Conservation (phyloP, 2,797 vertebrate genomes). For the Enteromius thamalakanensis region DNA sequence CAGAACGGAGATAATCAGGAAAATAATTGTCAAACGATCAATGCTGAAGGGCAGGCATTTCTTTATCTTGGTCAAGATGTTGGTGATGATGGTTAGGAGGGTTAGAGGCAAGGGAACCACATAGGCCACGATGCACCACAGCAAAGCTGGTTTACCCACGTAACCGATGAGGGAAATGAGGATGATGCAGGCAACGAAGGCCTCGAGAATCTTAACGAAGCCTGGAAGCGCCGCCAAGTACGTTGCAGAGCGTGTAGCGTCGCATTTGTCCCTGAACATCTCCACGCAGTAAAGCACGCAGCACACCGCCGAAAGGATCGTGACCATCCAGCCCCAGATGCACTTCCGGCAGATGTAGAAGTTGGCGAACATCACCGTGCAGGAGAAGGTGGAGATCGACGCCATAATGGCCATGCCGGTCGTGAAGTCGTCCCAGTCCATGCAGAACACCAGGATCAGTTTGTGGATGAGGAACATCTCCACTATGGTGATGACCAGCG, state of each 20-base stretch:
- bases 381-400: conserved; percentile 77
- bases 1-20: conserved; percentile 76
- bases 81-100: conserved; percentile 77
- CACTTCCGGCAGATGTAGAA: conserved; percentile 69
- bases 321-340: conserved; percentile 71
- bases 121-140: conserved; percentile 79
- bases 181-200: conserved; percentile 83
- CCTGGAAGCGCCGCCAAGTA: conserved; percentile 82
- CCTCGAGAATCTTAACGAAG: conserved; percentile 83
- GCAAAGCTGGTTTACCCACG: conserved; percentile 55
- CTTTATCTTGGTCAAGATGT: conserved; percentile 78
- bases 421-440: conserved; percentile 79
- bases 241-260: conserved; percentile 69
- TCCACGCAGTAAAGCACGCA: conserved; percentile 74
- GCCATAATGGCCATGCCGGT: conserved; percentile 84
- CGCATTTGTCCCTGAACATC: conserved; percentile 73
- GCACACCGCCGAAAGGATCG: conserved; percentile 71
- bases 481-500: conserved; percentile 77
- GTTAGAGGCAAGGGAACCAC: conserved; percentile 81
- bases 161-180: conserved; percentile 76
- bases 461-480: conserved; percentile 77
- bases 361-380: conserved; percentile 76
- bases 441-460: conserved; percentile 57
- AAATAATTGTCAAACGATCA: conserved; percentile 76
- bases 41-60: conserved; percentile 73